phyloP scores from a whole-genome alignment of 2,113 vertebrate genomes.

The Synodontis membranacea region DNA sequence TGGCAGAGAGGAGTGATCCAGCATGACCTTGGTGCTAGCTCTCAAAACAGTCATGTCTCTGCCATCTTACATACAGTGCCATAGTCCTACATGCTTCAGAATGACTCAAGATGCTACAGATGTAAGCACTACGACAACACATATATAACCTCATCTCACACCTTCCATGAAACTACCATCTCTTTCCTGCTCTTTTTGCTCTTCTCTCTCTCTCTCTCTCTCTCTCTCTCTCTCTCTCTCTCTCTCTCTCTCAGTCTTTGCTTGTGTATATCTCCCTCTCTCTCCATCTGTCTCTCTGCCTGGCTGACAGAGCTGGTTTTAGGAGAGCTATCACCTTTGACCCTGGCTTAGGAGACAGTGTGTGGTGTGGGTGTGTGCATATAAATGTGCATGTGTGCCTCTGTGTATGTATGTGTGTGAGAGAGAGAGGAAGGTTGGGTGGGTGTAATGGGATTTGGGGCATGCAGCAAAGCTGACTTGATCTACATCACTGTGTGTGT shows the following conservation, averaged over 20 bases:
- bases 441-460: slow-evolving; percentile 48
- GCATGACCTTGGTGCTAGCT: slow-evolving; percentile 59
- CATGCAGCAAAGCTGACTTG: slow-evolving; percentile 48
- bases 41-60: slow-evolving; percentile 48
- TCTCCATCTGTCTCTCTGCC: neutral
- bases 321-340: slow-evolving; percentile 71
- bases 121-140: slow-evolving; percentile 10
- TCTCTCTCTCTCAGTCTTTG: too few species aligned
- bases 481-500: slow-evolving; percentile 42
- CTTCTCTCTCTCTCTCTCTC: neutral
- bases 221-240: neutral
- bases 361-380: neutral
- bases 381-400: slow-evolving; percentile 26
- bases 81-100: slow-evolving; percentile 1
- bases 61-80: slow-evolving; percentile 32
- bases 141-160: slow-evolving; percentile 26
- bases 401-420: neutral
- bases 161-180: slow-evolving; percentile 23
- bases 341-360: slow-evolving; percentile 54
- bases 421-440: slow-evolving; percentile 53
- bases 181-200: neutral
- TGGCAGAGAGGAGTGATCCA: slow-evolving; percentile 55
- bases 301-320: slow-evolving; percentile 71
- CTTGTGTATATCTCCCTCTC: neutral
- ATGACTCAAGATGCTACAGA: slow-evolving; percentile 25